Percentiles rank a stretch among this genome's conserved stretches.
phyloP scores from a whole-genome alignment of 2,797 vertebrate genomes.

The Acipenser transmontanus region DNA sequence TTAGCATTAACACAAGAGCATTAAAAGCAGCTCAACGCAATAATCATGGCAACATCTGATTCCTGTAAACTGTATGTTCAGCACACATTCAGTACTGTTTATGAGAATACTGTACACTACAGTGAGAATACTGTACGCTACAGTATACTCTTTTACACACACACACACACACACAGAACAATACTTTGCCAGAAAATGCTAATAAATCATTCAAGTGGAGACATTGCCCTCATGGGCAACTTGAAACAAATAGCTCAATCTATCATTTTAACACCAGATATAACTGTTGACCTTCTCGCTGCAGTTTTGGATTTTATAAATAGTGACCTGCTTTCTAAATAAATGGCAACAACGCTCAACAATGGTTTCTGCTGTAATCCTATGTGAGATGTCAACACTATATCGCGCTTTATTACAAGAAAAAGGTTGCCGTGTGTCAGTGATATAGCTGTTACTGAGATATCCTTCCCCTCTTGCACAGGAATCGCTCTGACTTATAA shows the following conservation, averaged over 20 bases:
- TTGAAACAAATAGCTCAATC: constrained; percentile 67
- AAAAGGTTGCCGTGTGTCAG: constrained; percentile 6
- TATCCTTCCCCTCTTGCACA: constrained; percentile 43
- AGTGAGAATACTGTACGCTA: no score
- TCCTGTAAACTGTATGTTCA: no score
- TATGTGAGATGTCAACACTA: constrained; percentile 11
- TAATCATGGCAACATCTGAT: no score
- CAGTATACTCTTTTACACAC: not conserved
- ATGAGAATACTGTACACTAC: no score
- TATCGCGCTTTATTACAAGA: constrained; percentile 5
- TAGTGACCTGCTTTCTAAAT: constrained; percentile 42
- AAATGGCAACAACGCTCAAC: constrained; percentile 26
- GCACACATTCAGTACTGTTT: no score
- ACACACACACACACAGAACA: constrained; percentile 32
- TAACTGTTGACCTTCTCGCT: constrained; percentile 36
- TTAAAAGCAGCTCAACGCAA: no score
- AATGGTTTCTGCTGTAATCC: constrained; percentile 40
- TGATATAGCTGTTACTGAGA: constrained; percentile 30
- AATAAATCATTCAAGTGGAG: constrained; percentile 65
- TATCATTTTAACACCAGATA: constrained; percentile 52
- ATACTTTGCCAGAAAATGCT: constrained; percentile 59
- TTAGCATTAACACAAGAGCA: no score
- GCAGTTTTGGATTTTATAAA: constrained; percentile 43
- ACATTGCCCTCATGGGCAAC: constrained; percentile 58
- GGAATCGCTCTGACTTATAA: constrained; percentile 51